Percentiles rank a stretch among this genome's conserved stretches.
Conservation (phyloP, 2,888 invertebrate species). For the Pteria penguin region DNA sequence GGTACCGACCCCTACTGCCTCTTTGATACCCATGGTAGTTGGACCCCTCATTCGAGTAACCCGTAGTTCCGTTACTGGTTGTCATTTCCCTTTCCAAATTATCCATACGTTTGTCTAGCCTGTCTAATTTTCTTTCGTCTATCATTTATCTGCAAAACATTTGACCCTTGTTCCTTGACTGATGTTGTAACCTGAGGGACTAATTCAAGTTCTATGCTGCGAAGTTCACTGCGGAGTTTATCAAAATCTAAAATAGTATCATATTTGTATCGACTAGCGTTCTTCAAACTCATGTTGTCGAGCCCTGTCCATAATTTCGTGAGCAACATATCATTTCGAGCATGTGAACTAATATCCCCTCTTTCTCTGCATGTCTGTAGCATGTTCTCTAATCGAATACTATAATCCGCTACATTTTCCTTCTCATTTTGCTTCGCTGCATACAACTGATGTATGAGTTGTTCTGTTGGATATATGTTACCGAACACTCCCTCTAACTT, state of each 20-base stretch:
- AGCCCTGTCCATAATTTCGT: constrained; percentile 27
- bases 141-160: too few relatives aligned
- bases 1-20: too few relatives aligned
- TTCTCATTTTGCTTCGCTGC: too few relatives aligned
- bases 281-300: not conserved
- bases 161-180: too few relatives aligned
- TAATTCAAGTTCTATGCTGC: constrained; percentile 21
- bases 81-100: constrained; percentile 1
- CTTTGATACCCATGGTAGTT: too few relatives aligned
- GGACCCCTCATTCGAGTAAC: too few relatives aligned
- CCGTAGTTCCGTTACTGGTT: too few relatives aligned
- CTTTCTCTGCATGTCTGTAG: constrained; percentile 24
- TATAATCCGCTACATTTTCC: constrained; percentile 18
- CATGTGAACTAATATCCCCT: not conserved
- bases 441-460: constrained; percentile 5
- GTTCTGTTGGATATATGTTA: constrained; percentile 1
- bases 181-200: too few relatives aligned
- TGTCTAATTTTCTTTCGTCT: constrained; percentile 4
- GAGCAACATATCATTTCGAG: constrained; percentile 17
- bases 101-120: not conserved
- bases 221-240: constrained; percentile 3
- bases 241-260: constrained; percentile 29
- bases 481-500: constrained; percentile 17
- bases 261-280: too few relatives aligned
- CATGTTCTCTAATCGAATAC: constrained; percentile 14